Evolutionary conservation across 37 sponge, comb jelly and placozoan species (phyloP).

Genomic region (Cladorhizidae sp.): DNA sequence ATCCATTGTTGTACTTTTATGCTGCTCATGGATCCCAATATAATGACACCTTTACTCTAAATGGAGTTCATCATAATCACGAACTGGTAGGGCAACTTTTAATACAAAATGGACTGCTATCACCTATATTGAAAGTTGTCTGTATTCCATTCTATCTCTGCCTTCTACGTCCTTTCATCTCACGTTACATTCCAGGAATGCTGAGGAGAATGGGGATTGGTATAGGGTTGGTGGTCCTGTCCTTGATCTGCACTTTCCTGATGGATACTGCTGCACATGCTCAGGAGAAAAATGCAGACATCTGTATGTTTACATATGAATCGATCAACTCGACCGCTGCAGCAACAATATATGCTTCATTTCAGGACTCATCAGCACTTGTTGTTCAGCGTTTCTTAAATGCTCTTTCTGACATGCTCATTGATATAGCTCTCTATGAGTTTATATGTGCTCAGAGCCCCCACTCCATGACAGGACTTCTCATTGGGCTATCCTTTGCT

Average conservation of each 20-base stretch:
- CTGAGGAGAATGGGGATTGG: not conserved
- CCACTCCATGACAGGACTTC: not conserved
- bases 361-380: not conserved
- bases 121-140: not conserved
- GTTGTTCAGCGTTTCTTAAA: too few species aligned
- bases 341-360: not conserved
- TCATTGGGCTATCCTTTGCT: not conserved
- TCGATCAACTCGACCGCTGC: too few species aligned
- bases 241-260: not conserved
- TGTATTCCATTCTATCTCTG: not conserved
- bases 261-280: not conserved
- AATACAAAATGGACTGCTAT: too few species aligned
- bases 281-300: too few species aligned
- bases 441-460: not conserved
- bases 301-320: not conserved
- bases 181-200: not conserved
- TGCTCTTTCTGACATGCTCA: not conserved
- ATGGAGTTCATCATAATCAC: too few species aligned
- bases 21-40: too few species aligned
- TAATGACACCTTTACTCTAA: too few species aligned
- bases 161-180: too few species aligned
- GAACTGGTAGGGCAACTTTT: too few species aligned
- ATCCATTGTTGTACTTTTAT: too few species aligned
- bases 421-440: not conserved
- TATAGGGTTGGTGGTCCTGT: not conserved